Base-by-base conservation (phyloP, 2,113 vertebrate genomes). In the Dendrocopos noguchii region DNA sequence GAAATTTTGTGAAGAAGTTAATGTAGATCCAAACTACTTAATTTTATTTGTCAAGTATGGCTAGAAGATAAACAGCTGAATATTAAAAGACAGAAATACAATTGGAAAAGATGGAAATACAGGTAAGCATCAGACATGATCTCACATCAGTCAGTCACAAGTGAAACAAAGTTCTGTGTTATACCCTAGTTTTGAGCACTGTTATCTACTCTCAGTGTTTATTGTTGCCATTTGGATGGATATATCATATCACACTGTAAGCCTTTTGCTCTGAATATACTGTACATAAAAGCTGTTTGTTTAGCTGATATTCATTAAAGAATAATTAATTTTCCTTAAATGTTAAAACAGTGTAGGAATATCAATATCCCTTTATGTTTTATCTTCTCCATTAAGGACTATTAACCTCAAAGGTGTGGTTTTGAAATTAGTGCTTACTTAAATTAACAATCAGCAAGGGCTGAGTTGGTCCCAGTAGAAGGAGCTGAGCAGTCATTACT, bases 1-100 rank as follows among this genome's bases (percentile, higher is more conserved):
- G 74, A 86, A 91, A 64, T 66, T 84, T 39, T 80, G n/a, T 81
- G 75, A 87, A 80, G 61, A 88, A 87, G 63, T 55, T 68, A 81
- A 33, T 53, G 64, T 87, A 87, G 91, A 67, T 85, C 68, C 66
- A 84, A 80, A 34, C 31, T 34, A n/a, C 39, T 78, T 85, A 60
- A 70, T 89, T 93, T 93, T 74, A 68, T 88, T 93, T 82, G 36
- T 80, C 68, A 72, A 44, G 17, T 74, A n/a, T 6, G 6, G 16
- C 71, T 77, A 12, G 46, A 57, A 85, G 75, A 87, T 39, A 91
- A 87, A 80, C 50, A 79, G 59, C 53, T 61, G 44, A 71, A 4
- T 10, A 15, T 73, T 84, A 39, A 70, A 71, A 67, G n/a, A 9
- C 15, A 74, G 47, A 60, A 33, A 25, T 83, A 39, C 39, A 39